Base-by-base conservation (phyloP, 2,797 vertebrate species). In the Schizopygopsis malacanthus region DNA sequence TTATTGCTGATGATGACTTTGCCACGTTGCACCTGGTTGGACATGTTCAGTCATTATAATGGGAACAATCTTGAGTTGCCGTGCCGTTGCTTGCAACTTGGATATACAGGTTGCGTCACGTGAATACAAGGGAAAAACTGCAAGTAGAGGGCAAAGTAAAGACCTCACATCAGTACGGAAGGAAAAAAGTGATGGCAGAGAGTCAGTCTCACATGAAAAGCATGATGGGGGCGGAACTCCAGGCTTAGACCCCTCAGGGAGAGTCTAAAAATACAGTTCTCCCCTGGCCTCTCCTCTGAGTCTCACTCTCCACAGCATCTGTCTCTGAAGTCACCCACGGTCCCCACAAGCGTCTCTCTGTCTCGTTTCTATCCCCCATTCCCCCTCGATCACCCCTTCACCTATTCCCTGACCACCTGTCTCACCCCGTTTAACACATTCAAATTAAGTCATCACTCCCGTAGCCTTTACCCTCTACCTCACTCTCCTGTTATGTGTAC, bases 211-310 rank as follows among this genome's bases (percentile, higher is more conserved):
- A 77, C 15, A 63, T 54, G 70, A 47, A 81, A 81, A 67, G 67
- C 41, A 37, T 56, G 72, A 88, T 61, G 59, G 83, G 75, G 85
- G n/a, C 80, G 56, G 67, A 61, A 73, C 89, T 89, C 77, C 69
- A 86, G 88, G 89, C 90, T 89, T 69, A 84, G 71, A 87, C 87
- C 87, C 88, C 88, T 89, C 72, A 85, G 89, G 89, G 89, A 89
- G 78, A 88, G 80, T 82, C 90, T 92, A 92, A 92, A 92, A 90
- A 92, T 92, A 92, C 73, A 71, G 81, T 72, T 83, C 79, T 89
- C 88, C 77, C 83, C 84, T 72, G 82, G 83, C 86, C 86, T 81
- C 84, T 85, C 84, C 86, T 75, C 82, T 52, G 83, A 86, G 87
- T 84, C 88, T 88, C 83, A 75, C 86, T 85, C 88, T 88, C 83